Base-by-base conservation (phyloP, 1,140 invertebrate species). In the Atta texana region DNA sequence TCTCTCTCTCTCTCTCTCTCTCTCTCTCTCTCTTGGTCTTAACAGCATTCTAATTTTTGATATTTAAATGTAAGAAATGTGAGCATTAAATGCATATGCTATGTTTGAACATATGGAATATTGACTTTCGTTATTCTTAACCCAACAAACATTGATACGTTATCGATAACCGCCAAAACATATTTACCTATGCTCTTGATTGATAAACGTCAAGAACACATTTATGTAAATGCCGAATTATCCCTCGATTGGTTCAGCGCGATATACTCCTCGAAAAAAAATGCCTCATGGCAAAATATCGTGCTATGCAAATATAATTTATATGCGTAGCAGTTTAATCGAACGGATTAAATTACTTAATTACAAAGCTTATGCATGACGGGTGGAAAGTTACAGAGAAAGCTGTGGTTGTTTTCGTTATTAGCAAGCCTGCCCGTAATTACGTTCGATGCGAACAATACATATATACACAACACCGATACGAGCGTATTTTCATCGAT, bases 401-500 rank as follows among this genome's bases (percentile, higher is more conserved):
- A 31, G 28, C 28, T 44, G 49, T 14, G 63, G 44, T 18, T 68
- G 76, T 80, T 80, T 80, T 80, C 28, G 49, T 80, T 80, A 80
- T 80, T 80, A 69, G 69, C 68, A 80, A 80, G 44, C 49, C 28
- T 24, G 28, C 39, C 28, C 44, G 24, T 76, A 75, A 66, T 66
- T 69, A 21, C 8, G 5, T 76, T 53, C n/a, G 34, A 34, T 57
- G 24, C 24, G 44, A 63, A 12, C 68, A n/a, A 7, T 39, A 39
- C 34, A 39, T 57, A 63, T 49, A 31, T 55, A 55, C 49, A 51
- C 28, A 74, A 75, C 68, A 24, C 64, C 28, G 57, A 74, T 51
- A 72, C 72, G 14, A 63, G 66, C 59, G 51, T 21, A 57, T 57
- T 51, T 51, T 82, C 66, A 59, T 78, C 89, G 85, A 90, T 90